Conservation (phyloP, 2,113 vertebrate species). For the Marcusenius ussheri region DNA sequence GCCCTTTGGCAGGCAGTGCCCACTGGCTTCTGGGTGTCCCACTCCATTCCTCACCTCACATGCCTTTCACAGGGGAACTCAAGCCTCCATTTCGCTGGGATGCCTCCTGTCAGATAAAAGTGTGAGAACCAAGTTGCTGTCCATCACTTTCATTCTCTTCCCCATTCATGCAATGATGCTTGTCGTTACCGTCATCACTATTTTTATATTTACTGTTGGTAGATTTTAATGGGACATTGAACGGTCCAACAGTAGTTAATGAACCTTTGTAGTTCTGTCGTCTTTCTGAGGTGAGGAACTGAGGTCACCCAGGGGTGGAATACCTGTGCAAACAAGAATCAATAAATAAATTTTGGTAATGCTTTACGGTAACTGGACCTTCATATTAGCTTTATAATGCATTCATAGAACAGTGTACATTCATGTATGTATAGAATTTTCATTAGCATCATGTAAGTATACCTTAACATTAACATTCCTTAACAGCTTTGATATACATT, state of each 20-base stretch:
- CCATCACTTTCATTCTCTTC: background rate
- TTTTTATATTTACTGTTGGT: background rate
- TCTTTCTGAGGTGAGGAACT: slow-evolving; percentile 26
- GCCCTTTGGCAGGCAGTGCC: background rate
- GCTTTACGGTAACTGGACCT: background rate
- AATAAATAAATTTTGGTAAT: background rate
- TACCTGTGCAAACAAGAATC: slow-evolving; percentile 24
- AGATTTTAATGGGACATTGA: background rate
- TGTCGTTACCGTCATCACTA: background rate
- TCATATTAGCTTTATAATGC: background rate
- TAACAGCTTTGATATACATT: background rate
- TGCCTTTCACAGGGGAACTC: background rate
- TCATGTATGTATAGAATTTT: background rate
- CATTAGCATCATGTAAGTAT: background rate
- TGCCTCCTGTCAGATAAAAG: background rate
- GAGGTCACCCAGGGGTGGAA: slow-evolving; percentile 24
- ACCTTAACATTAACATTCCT: background rate
- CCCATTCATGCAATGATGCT: background rate
- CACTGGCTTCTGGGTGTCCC: background rate
- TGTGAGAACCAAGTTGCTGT: background rate
- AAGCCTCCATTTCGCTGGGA: background rate
- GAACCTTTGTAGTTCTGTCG: slow-evolving; percentile 26
- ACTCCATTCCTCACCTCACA: background rate
- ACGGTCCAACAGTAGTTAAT: slow-evolving; percentile 28
- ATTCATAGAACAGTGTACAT: background rate